A percentile compares a stretch with the other conserved stretches of the same genome.
phyloP scores from a whole-genome alignment of 1,140 invertebrate genomes.

The Neodiprion virginianus region DNA sequence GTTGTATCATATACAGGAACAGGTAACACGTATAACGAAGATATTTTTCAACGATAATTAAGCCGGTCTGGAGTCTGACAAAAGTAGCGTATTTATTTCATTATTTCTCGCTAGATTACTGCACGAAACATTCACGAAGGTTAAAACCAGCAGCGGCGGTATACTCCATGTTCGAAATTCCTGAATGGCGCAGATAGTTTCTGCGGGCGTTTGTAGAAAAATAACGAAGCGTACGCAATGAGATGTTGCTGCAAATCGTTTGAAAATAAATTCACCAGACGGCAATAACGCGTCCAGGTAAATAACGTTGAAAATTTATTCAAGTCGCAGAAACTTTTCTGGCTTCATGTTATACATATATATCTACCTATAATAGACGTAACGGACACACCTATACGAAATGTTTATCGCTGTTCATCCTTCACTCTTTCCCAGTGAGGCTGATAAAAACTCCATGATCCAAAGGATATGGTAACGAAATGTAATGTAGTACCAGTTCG shows the following conservation, averaged over 20 bases:
- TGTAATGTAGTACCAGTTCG: too few species aligned
- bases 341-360: background rate
- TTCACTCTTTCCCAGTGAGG: too few species aligned
- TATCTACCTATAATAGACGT: too few species aligned
- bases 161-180: background rate
- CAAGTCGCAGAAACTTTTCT: background rate
- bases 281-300: conserved; percentile 1
- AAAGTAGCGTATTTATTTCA: background rate
- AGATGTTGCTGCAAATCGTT: background rate
- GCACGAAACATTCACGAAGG: background rate
- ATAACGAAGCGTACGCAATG: background rate
- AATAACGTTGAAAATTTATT: background rate
- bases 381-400: too few species aligned
- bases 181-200: background rate
- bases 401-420: too few species aligned
- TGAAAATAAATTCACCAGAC: background rate
- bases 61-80: background rate
- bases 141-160: background rate
- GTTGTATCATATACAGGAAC: too few species aligned
- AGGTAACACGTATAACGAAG: too few species aligned
- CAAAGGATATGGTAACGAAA: too few species aligned
- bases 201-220: background rate
- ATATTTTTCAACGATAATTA: background rate
- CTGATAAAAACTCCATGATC: too few species aligned
- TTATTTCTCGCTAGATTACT: background rate